Base-by-base conservation (phyloP, 2,888 invertebrate species). In the Lepas anatifera region DNA sequence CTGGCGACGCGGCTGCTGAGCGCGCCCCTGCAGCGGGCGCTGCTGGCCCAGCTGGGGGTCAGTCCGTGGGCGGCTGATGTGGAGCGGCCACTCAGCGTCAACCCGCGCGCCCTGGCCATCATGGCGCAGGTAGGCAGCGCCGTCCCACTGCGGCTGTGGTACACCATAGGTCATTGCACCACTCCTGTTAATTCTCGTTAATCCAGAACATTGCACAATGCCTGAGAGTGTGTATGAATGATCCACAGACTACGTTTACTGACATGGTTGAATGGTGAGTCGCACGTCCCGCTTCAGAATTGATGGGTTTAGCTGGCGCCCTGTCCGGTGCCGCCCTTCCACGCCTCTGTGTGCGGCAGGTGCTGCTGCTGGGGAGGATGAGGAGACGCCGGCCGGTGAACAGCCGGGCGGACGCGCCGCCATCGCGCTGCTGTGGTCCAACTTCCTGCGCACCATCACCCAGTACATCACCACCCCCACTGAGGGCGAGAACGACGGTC, bases 81-180 rank as follows among this genome's bases (percentile, higher is more conserved):
- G 77, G 69, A 75, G 75, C 92, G 92, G 92, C 90, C 90, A 0
- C 81, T 92, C 68, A 88, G 88, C 75, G 88, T 90, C 7, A 87
- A 87, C 77, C 86, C 87, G 0, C 87, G 95, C 80, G 93, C 86
- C 71, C 85, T 86, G 75, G 90, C 85, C 74, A 92, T 87, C 76
- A 85, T 96, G 32, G 92, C 94, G 27, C 92, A 95, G 81, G 85
- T 87, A 76, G n/a, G n/a, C n/a, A n/a, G n/a, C n/a, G n/a, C n/a
- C n/a, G n/a, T n/a, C n/a, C n/a, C n/a, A n/a, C n/a, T n/a, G n/a
- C n/a, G n/a, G n/a, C n/a, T n/a, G n/a, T n/a, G n/a, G n/a, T n/a
- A n/a, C n/a, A n/a, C n/a, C n/a, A n/a, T n/a, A n/a, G n/a, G n/a
- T n/a, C n/a, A n/a, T n/a, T n/a, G n/a, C n/a, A n/a, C n/a, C n/a